phyloP scores from a whole-genome alignment of 2,797 vertebrate genomes.

The Coendou prehensilis region DNA sequence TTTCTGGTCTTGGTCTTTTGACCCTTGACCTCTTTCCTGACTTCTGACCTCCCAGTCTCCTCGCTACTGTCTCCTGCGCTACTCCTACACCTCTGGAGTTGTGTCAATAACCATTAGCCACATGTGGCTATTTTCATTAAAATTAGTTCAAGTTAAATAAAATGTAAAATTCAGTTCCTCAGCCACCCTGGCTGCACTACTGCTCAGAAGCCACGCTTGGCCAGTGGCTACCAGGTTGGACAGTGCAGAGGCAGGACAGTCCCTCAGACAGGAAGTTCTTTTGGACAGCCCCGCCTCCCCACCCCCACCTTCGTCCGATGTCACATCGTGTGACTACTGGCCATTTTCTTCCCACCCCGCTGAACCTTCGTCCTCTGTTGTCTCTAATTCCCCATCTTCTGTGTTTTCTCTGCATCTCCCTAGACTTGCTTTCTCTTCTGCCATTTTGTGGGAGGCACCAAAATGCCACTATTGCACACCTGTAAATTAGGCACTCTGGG shows the following conservation, averaged over 20 bases:
- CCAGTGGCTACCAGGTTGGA: neutral
- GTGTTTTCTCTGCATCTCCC: neutral
- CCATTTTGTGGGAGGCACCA: neutral
- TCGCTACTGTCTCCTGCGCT: neutral
- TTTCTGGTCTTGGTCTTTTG: conserved; percentile 18
- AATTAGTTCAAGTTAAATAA: neutral
- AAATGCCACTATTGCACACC: neutral
- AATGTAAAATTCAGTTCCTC: neutral
- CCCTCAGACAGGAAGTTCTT: neutral
- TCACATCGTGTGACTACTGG: neutral
- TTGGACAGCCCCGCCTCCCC: neutral
- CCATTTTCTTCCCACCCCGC: neutral
- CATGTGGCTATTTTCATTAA: neutral
- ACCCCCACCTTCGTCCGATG: neutral
- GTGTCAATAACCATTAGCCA: neutral
- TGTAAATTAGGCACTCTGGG: neutral
- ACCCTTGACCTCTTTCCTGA: neutral
- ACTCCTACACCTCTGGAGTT: neutral
- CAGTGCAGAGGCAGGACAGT: neutral
- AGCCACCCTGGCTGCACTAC: no score
- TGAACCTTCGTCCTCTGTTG: neutral
- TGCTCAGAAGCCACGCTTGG: neutral
- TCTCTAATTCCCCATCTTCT: neutral
- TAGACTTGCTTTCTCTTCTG: neutral
- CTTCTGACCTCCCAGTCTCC: neutral